A percentile compares a stretch with the other conserved stretches of the same genome.
Evolutionary conservation across 2,113 vertebrate species (phyloP).

Genomic region (Hiodon tergisus): DNA sequence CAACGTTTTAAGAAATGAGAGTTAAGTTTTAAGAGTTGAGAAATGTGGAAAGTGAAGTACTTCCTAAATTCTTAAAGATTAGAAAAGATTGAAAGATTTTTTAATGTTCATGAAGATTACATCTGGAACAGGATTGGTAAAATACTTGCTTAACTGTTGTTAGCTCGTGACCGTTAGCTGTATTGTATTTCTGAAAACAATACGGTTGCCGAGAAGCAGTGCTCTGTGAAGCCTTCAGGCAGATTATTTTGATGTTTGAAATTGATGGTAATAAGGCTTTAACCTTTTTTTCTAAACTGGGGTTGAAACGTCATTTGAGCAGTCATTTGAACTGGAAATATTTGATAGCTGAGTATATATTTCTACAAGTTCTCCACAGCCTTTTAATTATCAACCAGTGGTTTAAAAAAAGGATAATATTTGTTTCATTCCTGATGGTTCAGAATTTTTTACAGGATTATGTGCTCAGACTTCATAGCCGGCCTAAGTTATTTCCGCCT

Average conservation of each 20-base stretch:
- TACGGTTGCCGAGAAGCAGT: neutral
- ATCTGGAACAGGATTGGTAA: too few species aligned
- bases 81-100: too few species aligned
- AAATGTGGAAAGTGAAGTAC: too few species aligned
- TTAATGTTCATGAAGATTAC: too few species aligned
- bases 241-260: neutral
- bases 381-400: neutral
- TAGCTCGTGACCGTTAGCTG: too few species aligned
- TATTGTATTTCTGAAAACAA: neutral
- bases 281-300: neutral
- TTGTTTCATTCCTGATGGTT: constrained; percentile 38
- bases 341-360: neutral
- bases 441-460: constrained; percentile 56
- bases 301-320: neutral
- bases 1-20: constrained; percentile 32
- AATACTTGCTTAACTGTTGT: too few species aligned
- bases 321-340: neutral
- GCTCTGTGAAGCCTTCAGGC: neutral
- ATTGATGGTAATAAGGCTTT: neutral
- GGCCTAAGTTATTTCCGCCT: neutral
- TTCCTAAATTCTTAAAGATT: too few species aligned
- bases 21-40: too few species aligned
- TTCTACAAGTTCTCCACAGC: neutral
- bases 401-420: too few species aligned
- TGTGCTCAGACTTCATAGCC: constrained; percentile 20